Evolutionary conservation across 2,888 invertebrate species (phyloP), one percentile per base, ranked within the genome.

Genomic region (Phaonia tiefii): DNA sequence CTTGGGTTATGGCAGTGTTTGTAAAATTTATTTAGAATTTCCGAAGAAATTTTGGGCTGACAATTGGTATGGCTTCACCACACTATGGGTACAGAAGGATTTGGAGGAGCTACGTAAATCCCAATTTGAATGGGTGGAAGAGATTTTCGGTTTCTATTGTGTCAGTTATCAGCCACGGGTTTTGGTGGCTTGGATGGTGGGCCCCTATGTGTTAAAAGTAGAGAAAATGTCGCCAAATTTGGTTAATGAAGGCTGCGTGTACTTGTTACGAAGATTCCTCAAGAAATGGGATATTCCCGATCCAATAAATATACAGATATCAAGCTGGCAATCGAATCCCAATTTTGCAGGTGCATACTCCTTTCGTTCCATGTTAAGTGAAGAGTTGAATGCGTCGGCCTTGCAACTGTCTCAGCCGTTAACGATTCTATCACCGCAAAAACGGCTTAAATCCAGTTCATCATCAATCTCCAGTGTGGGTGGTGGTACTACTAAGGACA

Each of bases 151-250:
- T 63, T 94, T 95, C 88, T 93, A 93, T 86, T 91, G 92, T n/a
- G 92, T 94, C 20, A 92, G 93, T 75, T 91, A 92, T 84, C 93
- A 94, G 85, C 92, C 94, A 0, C 91, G 92, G 56, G 90, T 94
- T 10, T 88, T 96, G 37, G 91, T 93, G 76, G 94, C 92, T 0
- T 95, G 95, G 95, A 89, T 94, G 13, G 91, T 92, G 25, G 95
- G 95, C 0, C 87, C 91, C 31, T 91, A 92, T 83, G 93, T 93
- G 0, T 90, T 91, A 77, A 86, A 91, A 70, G 92, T 94, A 86
- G 95, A 96, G 89, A 86, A 85, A 8, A 86, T 94, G 17, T 85
- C 92, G 0, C 92, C 93, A 46, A 89, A 91, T 2, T 89, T 92
- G 49, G 76, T 90, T 1, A 17, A 77, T 0, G 71, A 85, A 0